Conservation (phyloP, 1,140 invertebrate species). For the Drosophila tani region DNA sequence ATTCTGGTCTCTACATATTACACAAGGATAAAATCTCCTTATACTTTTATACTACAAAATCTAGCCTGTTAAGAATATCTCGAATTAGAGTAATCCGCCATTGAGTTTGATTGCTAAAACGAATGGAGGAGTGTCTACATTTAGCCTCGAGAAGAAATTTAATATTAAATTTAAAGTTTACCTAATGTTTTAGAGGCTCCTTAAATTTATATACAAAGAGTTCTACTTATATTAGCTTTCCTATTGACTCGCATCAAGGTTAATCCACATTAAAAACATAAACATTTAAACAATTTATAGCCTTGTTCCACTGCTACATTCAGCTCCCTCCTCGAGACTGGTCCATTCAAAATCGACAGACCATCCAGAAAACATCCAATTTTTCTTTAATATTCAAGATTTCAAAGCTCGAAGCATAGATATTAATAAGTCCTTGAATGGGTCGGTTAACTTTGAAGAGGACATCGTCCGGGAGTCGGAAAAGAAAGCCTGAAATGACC, state of each 20-base stretch:
- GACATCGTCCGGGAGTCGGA: too few species aligned
- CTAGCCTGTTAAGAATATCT: neutral
- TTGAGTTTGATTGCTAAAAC: neutral
- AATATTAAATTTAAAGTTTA: neutral
- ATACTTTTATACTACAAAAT: neutral
- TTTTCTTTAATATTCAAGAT: too few species aligned
- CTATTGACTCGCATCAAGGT: neutral
- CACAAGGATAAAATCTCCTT: neutral
- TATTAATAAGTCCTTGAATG: too few species aligned
- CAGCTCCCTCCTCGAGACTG: too few species aligned
- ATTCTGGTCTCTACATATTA: neutral
- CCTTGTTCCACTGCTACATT: too few species aligned
- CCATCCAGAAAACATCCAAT: too few species aligned
- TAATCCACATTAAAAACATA: neutral
- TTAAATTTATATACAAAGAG: too few species aligned
- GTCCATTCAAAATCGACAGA: too few species aligned
- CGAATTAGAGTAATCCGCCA: neutral
- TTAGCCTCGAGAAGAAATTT: neutral
- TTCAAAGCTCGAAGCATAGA: too few species aligned
- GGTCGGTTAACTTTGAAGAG: too few species aligned
- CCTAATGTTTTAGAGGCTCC: neutral
- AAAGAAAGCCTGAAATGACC: too few species aligned
- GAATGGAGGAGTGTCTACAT: neutral
- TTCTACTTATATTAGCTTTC: slow-evolving; percentile 2
- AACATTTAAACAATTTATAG: neutral